Conservation (phyloP, 2,797 vertebrate species). For the Eidolon dupreanum region DNA sequence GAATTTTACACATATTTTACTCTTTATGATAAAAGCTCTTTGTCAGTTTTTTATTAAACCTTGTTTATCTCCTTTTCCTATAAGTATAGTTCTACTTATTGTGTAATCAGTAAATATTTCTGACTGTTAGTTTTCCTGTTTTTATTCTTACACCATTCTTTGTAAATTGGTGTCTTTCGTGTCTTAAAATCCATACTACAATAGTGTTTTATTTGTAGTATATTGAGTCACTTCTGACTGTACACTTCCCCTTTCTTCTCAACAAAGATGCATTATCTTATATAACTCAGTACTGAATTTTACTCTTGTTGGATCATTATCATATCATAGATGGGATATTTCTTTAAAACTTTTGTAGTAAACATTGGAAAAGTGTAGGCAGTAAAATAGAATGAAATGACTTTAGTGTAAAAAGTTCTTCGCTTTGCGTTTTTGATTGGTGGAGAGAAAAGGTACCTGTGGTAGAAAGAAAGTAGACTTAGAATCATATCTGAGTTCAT, state of each 20-base stretch:
- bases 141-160: not conserved
- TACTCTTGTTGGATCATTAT: not conserved
- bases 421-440: constrained; percentile 13
- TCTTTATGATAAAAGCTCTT: constrained; percentile 18
- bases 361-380: not conserved
- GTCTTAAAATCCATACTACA: not conserved
- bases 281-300: not conserved
- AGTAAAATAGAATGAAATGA: constrained; percentile 26
- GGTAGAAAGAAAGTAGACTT: constrained; percentile 5
- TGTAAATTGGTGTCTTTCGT: not conserved
- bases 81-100: not conserved
- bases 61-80: not conserved
- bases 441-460: not conserved
- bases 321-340: not conserved
- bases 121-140: constrained; percentile 17
- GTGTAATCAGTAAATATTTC: not conserved
- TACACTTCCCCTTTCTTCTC: not conserved
- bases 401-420: not conserved
- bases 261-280: not conserved
- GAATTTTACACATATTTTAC: constrained; percentile 3
- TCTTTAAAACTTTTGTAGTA: not conserved
- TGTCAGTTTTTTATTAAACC: not conserved
- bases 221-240: not conserved
- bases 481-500: not conserved
- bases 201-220: constrained; percentile 17